phyloP scores from a whole-genome alignment of 2,888 invertebrate genomes.

The Sialis lutaria region DNA sequence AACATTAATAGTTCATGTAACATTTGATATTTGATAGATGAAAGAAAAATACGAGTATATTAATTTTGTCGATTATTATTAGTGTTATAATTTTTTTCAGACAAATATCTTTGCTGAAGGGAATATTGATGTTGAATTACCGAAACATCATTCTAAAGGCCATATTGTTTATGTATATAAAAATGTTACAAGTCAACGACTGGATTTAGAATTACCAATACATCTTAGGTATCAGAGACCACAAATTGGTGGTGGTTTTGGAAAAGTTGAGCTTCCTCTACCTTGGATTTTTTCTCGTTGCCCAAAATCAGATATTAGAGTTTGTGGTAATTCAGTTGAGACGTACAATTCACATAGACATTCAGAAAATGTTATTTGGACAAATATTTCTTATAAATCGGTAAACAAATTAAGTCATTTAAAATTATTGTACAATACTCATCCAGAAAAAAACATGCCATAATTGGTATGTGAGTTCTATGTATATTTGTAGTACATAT shows the following conservation, averaged over 20 bases:
- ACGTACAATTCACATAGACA: slow-evolving; percentile 14
- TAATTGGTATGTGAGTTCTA: too few species aligned
- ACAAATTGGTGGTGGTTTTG: slow-evolving; percentile 25
- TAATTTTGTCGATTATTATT: too few species aligned
- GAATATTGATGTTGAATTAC: slow-evolving; percentile 24
- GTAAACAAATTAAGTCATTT: slow-evolving; percentile 17
- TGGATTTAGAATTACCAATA: slow-evolving; percentile 24
- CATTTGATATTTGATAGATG: too few species aligned
- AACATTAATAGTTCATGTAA: not conserved
- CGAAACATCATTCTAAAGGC: slow-evolving; percentile 21
- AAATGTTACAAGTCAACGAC: slow-evolving; percentile 15
- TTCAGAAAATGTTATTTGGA: slow-evolving; percentile 17
- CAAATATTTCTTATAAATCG: slow-evolving; percentile 25
- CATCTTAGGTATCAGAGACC: slow-evolving; percentile 31
- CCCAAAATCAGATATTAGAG: slow-evolving; percentile 12
- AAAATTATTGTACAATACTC: too few species aligned
- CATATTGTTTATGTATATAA: slow-evolving; percentile 22
- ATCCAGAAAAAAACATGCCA: too few species aligned
- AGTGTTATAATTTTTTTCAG: slow-evolving; percentile 11
- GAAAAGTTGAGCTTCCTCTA: slow-evolving; percentile 20
- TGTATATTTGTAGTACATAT: too few species aligned
- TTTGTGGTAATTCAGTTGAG: slow-evolving; percentile 19
- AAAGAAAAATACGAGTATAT: too few species aligned
- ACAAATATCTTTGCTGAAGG: slow-evolving; percentile 20
- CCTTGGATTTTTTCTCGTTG: slow-evolving; percentile 21